A percentile compares a stretch with the other conserved stretches of the same genome.
Conservation (phyloP, 2,797 vertebrate species). For the Sebastes umbrosus region DNA sequence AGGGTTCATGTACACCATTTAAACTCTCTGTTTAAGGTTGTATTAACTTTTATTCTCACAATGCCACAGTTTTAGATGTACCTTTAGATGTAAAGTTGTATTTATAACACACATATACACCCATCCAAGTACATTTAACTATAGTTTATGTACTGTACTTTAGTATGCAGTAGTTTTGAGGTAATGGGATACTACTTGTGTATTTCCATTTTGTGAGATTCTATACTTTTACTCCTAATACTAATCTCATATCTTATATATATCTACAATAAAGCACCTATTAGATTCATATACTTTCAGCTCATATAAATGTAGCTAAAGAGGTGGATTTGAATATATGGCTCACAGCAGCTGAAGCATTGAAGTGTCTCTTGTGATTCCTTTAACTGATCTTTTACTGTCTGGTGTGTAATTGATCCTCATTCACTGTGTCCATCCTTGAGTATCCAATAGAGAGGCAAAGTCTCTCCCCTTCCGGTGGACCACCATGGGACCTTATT, state of each 20-base stretch:
- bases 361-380: background rate
- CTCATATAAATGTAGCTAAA: background rate
- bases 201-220: too few relatives aligned
- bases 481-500: too few relatives aligned
- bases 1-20: background rate
- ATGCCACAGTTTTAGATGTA: background rate
- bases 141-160: background rate
- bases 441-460: background rate
- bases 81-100: background rate
- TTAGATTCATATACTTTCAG: background rate
- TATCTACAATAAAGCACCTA: background rate
- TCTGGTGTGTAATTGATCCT: background rate
- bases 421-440: background rate
- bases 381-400: background rate
- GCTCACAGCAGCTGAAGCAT: background rate
- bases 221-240: background rate
- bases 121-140: background rate
- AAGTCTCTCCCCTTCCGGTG: too few relatives aligned
- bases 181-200: background rate
- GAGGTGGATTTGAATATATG: background rate
- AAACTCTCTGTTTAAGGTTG: background rate
- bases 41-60: background rate
- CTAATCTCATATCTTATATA: background rate
- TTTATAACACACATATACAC: background rate
- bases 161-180: background rate